A percentile compares a stretch with the other conserved stretches of the same genome.
Evolutionary conservation across 2,113 vertebrate genomes (phyloP).

Genomic region (Dipodomys ordii): DNA sequence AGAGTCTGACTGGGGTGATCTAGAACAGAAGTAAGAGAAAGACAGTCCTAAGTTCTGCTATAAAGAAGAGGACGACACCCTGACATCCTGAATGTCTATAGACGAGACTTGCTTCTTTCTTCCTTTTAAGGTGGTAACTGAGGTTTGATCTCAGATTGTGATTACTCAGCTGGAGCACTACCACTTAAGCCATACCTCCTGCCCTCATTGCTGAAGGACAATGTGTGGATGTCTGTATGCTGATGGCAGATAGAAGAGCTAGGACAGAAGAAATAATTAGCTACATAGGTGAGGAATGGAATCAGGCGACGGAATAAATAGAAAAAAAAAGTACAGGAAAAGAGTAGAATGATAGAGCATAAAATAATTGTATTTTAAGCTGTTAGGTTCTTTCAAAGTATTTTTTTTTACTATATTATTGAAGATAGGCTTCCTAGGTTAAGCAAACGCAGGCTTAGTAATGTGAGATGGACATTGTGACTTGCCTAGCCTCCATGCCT

Average conservation of each 20-base stretch:
- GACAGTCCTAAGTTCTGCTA: neutral
- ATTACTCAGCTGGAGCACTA: no score
- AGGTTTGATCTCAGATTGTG: no score
- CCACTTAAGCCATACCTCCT: no score
- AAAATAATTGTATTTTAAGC: neutral
- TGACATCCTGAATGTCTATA: no score
- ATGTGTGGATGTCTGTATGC: neutral
- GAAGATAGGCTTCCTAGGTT: neutral
- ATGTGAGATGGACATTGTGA: neutral
- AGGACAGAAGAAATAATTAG: neutral
- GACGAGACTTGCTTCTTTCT: no score
- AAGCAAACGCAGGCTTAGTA: neutral
- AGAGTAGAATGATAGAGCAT: neutral
- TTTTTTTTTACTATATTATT: neutral
- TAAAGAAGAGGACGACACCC: neutral
- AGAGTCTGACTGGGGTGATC: neutral
- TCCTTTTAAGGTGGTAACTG: no score
- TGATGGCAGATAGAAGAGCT: neutral
- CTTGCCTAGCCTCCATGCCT: neutral
- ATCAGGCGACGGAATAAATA: neutral
- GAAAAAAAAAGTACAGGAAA: neutral
- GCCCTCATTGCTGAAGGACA: neutral
- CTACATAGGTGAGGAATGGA: neutral
- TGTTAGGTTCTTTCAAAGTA: neutral
- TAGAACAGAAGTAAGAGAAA: neutral